Evolutionary conservation across 2,113 vertebrate genomes (phyloP).

Genomic region (Muntiacus reevesi): DNA sequence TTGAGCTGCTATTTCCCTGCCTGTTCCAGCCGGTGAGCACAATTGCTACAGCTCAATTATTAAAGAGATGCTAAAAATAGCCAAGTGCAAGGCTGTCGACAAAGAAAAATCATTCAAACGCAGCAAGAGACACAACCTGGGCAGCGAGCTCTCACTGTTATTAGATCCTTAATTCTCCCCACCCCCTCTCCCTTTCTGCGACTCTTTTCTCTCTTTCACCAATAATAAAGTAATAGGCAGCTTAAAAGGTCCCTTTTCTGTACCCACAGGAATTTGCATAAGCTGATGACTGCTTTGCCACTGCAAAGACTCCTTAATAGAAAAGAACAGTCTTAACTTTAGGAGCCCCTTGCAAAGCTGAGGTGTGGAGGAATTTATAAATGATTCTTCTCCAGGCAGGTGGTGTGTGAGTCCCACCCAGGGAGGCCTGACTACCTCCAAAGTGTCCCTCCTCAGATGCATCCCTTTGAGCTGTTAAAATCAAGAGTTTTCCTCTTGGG

Average conservation of each 20-base stretch:
- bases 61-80: constrained; percentile 85
- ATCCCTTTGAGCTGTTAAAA: neutral
- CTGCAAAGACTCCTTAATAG: constrained; percentile 39
- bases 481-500: neutral
- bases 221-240: constrained; percentile 66
- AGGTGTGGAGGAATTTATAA: constrained; percentile 36
- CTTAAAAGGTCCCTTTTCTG: constrained; percentile 38
- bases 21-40: constrained; percentile 78
- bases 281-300: constrained; percentile 42
- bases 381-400: neutral
- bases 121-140: constrained; percentile 72
- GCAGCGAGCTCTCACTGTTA: constrained; percentile 62
- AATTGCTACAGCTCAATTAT: constrained; percentile 85
- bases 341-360: neutral
- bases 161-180: constrained; percentile 70
- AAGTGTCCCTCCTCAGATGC: neutral
- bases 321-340: constrained; percentile 40
- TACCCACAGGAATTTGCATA: constrained; percentile 58
- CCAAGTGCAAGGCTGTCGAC: constrained; percentile 71
- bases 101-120: constrained; percentile 81
- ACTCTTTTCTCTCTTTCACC: constrained; percentile 62
- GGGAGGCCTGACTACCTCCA: neutral
- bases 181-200: neutral
- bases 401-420: neutral
- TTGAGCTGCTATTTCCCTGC: constrained; percentile 79